Conservation (phyloP, 2,888 invertebrate species). For the Andrena trimmerana region DNA sequence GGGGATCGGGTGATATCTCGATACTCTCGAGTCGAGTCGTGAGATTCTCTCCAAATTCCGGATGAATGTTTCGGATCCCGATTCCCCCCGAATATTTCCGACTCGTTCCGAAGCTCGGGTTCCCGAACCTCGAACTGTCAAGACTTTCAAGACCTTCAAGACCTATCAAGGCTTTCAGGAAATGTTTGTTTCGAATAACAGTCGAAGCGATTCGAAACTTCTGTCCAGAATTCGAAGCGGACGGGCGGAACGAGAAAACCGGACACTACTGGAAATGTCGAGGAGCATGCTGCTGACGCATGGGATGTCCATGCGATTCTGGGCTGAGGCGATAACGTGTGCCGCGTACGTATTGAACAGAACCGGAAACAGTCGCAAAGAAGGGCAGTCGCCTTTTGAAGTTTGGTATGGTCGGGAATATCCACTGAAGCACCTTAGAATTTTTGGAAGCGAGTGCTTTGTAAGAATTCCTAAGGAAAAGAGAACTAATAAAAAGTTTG, state of each 20-base stretch:
- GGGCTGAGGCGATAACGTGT: conserved; percentile 45
- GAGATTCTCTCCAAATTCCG: too few relatives aligned
- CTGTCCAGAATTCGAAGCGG: too few relatives aligned
- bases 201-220: too few relatives aligned
- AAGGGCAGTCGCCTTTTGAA: conserved; percentile 16
- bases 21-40: too few relatives aligned
- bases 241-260: conserved; percentile 40
- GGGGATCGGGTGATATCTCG: too few relatives aligned
- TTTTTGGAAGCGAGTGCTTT: neutral
- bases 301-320: conserved; percentile 39
- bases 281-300: conserved; percentile 46
- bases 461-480: neutral
- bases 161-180: too few relatives aligned
- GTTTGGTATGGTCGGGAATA: neutral
- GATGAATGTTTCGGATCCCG: too few relatives aligned
- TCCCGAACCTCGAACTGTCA: too few relatives aligned
- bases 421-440: neutral
- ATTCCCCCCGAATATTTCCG: too few relatives aligned
- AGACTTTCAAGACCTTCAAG: too few relatives aligned
- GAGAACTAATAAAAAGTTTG: neutral
- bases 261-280: conserved; percentile 27
- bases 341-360: conserved; percentile 33
- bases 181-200: too few relatives aligned
- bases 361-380: neutral
- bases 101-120: too few relatives aligned